Percentiles rank a stretch among this genome's conserved stretches.
These are phyloP conservation scores for Thalassarche chlororhynchos DNA, from an alignment of 2,113 vertebrate species.

Conservation along the genomic window DNA sequence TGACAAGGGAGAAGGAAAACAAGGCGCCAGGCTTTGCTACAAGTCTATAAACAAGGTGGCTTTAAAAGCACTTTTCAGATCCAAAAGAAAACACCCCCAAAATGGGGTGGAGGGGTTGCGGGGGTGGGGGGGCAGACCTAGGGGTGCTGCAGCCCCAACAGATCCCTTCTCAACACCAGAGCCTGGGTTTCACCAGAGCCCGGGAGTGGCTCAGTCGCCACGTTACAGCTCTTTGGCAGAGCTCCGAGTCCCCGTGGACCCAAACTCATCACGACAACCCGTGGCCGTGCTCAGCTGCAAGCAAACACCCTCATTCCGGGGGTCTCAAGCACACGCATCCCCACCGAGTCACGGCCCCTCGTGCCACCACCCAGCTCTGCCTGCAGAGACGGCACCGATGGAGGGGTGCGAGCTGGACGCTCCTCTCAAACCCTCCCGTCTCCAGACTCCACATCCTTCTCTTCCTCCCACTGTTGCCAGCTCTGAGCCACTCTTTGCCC, in stretches of 20 bases:
- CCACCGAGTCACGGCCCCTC: neutral
- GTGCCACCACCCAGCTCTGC: neutral
- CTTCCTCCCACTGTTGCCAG: neutral
- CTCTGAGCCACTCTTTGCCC: neutral
- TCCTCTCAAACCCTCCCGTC: neutral
- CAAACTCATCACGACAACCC: neutral
- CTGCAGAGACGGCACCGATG: rapidly evolving
- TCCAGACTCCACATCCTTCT: neutral
- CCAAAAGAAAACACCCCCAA: neutral
- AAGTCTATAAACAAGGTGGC: neutral
- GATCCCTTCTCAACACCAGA: neutral
- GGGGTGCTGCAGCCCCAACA: neutral
- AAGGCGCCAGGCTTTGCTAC: neutral
- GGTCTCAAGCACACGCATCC: neutral
- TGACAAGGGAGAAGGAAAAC: neutral
- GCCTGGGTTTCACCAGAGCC: neutral
- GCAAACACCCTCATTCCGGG: neutral
- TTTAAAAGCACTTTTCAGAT: neutral
- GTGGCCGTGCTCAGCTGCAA: rapidly evolving
- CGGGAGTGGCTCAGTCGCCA: rapidly evolving
- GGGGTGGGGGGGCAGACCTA: neutral
- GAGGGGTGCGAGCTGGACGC: neutral
- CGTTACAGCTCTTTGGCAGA: neutral
- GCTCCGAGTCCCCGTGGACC: rapidly evolving
- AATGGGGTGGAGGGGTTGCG: neutral